Percentiles rank a stretch among this genome's conserved stretches.
Conservation (phyloP, 1,140 invertebrate species). For the Galleria mellonella region DNA sequence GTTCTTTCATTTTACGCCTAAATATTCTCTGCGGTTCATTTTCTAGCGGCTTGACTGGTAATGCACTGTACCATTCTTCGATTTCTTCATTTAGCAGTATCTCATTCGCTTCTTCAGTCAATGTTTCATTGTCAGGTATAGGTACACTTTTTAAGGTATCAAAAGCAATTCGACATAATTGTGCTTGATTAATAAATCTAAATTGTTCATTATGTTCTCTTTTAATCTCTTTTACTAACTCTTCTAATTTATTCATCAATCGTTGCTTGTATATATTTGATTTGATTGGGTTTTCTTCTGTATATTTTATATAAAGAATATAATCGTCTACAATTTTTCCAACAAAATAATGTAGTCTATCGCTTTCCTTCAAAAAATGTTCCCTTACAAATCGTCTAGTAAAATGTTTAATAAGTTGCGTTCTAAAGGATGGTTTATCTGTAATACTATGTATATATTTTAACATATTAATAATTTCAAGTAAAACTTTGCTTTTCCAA, state of each 20-base stretch:
- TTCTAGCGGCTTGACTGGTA: not conserved
- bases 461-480: constrained; percentile 1
- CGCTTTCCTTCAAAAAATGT: not conserved
- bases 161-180: not conserved
- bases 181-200: not conserved
- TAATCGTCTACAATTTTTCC: constrained; percentile 1
- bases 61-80: constrained; percentile 4
- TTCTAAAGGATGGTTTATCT: not conserved
- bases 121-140: not conserved
- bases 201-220: not conserved
- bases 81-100: constrained; percentile 6
- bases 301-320: constrained; percentile 4
- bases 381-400: not conserved
- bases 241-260: constrained; percentile 3
- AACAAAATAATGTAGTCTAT: constrained; percentile 1
- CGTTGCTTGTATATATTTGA: constrained; percentile 6
- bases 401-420: not conserved
- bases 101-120: constrained; percentile 5
- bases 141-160: constrained; percentile 2
- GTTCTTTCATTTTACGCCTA: not conserved
- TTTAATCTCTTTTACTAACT: constrained; percentile 2
- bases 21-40: not conserved
- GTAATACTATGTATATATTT: constrained; percentile 2
- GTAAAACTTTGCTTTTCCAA: not conserved
- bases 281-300: constrained; percentile 3